Evolutionary conservation across 2,888 invertebrate genomes (phyloP), one percentile per base, ranked within the genome.

Genomic region (Timema podura): DNA sequence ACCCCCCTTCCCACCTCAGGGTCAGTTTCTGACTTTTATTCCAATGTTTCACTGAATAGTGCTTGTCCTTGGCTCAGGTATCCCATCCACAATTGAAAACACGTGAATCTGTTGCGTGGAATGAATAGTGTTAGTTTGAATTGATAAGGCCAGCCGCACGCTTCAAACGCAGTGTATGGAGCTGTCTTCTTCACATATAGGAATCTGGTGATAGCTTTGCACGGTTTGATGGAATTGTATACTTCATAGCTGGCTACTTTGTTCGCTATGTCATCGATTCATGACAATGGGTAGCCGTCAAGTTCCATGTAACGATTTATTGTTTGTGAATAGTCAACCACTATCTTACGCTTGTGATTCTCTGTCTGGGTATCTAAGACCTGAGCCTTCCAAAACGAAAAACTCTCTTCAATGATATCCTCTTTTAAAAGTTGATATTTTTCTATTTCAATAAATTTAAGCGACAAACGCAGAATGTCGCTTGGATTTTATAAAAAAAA

Each of bases 311-410:
- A 77, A 69, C 65, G 71, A 49, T 76, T 77, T 30, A 76, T 75
- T 11, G 75, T 76, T 48, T 65, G 68, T 0, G 76, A 76, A 68
- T 76, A 77, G 51, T 77, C 76, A 9, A 76, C 74, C 5, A 75
- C 76, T 70, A 74, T 72, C 47, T 74, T 61, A 49, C 75, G 76
- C 64, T 71, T 71, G 64, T 77, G 76, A 46, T 61, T 68, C 8
- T 68, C 73, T 16, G 68, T 71, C 15, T 70, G 70, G 44, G 73
- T 64, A 13, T 76, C 68, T 44, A 76, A 68, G 15, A 75, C 76
- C 72, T 77, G 76, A 9, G 69, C 44, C 44, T 45, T 64, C 65
- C 69, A 69, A 13, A 16, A 51, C 2, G 69, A 49, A 11, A 46
- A 11, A 65, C 8, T 64, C 7, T 46, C 6, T 49, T 69, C 69